Base-by-base conservation (phyloP, 2,113 vertebrate genomes). In the Melanocharis versteri region DNA sequence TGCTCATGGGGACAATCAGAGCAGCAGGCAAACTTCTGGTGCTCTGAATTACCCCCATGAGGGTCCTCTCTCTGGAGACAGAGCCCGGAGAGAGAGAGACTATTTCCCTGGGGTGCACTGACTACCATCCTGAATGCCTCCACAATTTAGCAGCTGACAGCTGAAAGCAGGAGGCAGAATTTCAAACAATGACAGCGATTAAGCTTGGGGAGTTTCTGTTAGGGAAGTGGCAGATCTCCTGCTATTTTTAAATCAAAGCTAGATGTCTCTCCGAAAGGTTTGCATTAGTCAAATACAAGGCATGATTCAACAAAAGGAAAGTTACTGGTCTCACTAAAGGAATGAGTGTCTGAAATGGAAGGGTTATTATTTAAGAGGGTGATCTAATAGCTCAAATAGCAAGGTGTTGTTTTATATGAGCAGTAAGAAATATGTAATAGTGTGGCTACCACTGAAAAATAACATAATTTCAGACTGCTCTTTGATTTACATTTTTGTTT, bases 201-300 rank as follows among this genome's bases (percentile, higher is more conserved):
- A 92, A 95, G n/a, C 26, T 76, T 76, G 70, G 54, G 69, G 81
- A 94, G 47, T 64, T 70, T n/a, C 35, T 89, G 21, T 31, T 68
- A 78, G 44, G 17, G 35, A 91, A 82, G 26, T 45, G 53, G 61
- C 15, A 33, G 53, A 48, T 56, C 48, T 84, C 39, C 60, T 85
- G 45, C 42, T 96, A 90, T 90, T 91, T 93, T 94, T 18, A 90
- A 77, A 93, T 66, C 35, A 58, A 73, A 88, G 24, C 44, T 90
- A 73, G 31, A 65, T 88, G 26, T 56, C 64, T 87, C 39, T 61
- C 33, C 44, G 26, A 56, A 95, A 88, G 58, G 50, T 92, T 88
- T 88, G 5, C 62, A 58, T 86, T 81, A 81, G 58, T 62, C 58
- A 88, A 86, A 65, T 33, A 47, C 9, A 61, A 33, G 15, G 21